phyloP scores from a whole-genome alignment of 2,888 invertebrate genomes.

The Agonopterix arenella region DNA sequence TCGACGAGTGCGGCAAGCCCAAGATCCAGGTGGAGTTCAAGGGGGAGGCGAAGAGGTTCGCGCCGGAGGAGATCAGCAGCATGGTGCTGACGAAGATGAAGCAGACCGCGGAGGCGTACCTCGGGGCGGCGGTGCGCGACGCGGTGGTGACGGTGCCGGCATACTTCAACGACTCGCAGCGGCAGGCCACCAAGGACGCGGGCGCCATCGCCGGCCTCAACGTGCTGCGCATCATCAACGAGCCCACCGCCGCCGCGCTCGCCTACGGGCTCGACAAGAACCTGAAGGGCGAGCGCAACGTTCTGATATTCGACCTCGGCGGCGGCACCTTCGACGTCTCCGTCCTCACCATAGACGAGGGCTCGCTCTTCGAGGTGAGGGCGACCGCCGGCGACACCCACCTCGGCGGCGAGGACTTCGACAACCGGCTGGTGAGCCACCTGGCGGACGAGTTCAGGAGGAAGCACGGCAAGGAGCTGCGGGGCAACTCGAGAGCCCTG shows the following conservation, averaged over 20 bases:
- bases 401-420: slow-evolving; percentile 81
- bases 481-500: slow-evolving; percentile 76
- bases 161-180: slow-evolving; percentile 81
- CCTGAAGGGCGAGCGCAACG: slow-evolving; percentile 80
- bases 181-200: slow-evolving; percentile 88
- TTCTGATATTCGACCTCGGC: slow-evolving; percentile 80
- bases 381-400: slow-evolving; percentile 86
- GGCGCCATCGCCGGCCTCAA: slow-evolving; percentile 87
- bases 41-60: slow-evolving; percentile 74
- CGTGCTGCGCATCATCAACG: slow-evolving; percentile 89
- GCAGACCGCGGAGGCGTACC: slow-evolving; percentile 80
- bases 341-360: slow-evolving; percentile 88
- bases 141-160: slow-evolving; percentile 86
- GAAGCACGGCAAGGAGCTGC: slow-evolving; percentile 80
- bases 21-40: slow-evolving; percentile 78
- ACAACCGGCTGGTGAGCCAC: slow-evolving; percentile 77
- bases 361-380: slow-evolving; percentile 83
- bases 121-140: slow-evolving; percentile 77
- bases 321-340: slow-evolving; percentile 94
- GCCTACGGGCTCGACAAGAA: slow-evolving; percentile 86
- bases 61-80: slow-evolving; percentile 80
- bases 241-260: slow-evolving; percentile 88
- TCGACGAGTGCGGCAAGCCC: slow-evolving; percentile 76
- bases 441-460: slow-evolving; percentile 80
- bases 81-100: slow-evolving; percentile 88